Conservation (phyloP, 2,113 vertebrate species). For the Dunckerocampus dactyliophorus region DNA sequence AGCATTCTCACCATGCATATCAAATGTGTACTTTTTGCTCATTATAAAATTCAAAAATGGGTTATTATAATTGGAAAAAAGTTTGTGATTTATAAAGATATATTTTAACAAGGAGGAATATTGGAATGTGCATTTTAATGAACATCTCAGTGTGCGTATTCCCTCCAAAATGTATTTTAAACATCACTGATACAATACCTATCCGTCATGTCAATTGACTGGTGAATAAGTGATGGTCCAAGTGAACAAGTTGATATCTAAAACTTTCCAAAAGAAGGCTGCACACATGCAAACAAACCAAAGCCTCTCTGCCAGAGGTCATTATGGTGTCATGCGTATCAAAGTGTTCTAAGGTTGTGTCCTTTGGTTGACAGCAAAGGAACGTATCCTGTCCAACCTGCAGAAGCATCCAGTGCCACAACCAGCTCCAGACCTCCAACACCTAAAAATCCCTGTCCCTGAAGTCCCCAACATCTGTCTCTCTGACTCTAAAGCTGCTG, state of each 20-base stretch:
- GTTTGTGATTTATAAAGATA: no score
- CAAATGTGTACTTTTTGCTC: no score
- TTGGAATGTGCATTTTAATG: background rate
- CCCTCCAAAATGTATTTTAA: background rate
- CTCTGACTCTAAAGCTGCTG: constrained; percentile 74
- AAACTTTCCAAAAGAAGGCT: background rate
- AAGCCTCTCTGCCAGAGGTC: background rate
- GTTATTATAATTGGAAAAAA: no score
- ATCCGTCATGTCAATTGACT: background rate
- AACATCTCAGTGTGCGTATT: background rate
- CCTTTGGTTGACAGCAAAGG: constrained; percentile 73
- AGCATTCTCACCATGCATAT: no score
- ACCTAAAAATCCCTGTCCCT: constrained; percentile 79
- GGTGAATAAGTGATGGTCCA: no score
- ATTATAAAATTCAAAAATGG: no score
- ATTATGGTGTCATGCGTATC: background rate
- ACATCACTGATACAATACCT: background rate
- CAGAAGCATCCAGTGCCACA: constrained; percentile 81
- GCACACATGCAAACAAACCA: background rate
- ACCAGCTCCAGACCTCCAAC: constrained; percentile 70
- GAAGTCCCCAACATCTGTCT: constrained; percentile 76
- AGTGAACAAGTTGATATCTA: background rate
- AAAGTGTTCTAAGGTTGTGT: constrained; percentile 1
- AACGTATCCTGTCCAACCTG: constrained; percentile 84
- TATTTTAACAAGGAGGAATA: no score